Percentiles rank a stretch among this genome's conserved stretches.
Conservation (phyloP, 2,888 invertebrate species). For the Notodonta ziczac region DNA sequence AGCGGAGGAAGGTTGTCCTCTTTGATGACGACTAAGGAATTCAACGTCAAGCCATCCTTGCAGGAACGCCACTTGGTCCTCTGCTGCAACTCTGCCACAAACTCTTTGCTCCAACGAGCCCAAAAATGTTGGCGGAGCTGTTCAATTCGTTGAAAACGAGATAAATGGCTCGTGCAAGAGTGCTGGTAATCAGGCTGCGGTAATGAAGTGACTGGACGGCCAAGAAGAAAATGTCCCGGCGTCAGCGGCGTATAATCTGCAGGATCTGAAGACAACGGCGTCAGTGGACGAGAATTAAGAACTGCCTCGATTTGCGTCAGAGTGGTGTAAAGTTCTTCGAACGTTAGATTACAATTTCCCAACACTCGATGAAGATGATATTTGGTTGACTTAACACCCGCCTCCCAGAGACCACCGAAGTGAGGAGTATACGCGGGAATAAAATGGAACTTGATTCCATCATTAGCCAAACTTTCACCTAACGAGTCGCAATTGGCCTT, state of each 20-base stretch:
- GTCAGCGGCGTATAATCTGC: constrained; percentile 21
- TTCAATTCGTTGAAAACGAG: constrained; percentile 12
- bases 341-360: constrained; percentile 19
- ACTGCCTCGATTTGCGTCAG: constrained; percentile 28
- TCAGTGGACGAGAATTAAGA: constrained; percentile 28
- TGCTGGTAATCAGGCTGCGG: constrained; percentile 4
- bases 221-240: constrained; percentile 30
- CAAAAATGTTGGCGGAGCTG: constrained; percentile 14
- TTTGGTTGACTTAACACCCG: constrained; percentile 10
- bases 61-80: background rate
- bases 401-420: constrained; percentile 12
- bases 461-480: constrained; percentile 1
- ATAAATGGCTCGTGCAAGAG: background rate
- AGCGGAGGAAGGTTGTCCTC: background rate
- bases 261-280: constrained; percentile 22
- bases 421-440: constrained; percentile 13
- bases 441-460: constrained; percentile 10
- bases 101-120: background rate
- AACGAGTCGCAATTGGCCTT: constrained; percentile 4
- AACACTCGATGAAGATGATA: constrained; percentile 17
- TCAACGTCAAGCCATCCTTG: background rate
- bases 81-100: background rate
- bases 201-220: constrained; percentile 16
- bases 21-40: background rate
- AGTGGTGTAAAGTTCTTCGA: constrained; percentile 25